Evolutionary conservation across 2,797 vertebrate species (phyloP), one percentile per base, ranked within the genome.

Genomic region (Peromyscus eremicus): DNA sequence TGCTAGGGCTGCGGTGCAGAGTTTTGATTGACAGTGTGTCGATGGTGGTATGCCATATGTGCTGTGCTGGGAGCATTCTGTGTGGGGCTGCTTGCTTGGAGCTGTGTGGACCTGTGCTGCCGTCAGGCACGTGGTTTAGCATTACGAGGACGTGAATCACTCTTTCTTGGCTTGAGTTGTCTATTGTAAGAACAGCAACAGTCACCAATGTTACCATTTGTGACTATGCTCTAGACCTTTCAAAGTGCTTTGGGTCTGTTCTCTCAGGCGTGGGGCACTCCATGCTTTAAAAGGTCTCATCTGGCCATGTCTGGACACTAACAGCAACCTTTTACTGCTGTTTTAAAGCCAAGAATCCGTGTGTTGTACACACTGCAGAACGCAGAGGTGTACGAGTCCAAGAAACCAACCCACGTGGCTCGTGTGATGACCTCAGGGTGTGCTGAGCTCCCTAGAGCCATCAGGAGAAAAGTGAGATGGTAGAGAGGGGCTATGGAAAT

Each of bases 271-370:
- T 70, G 37, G 43, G n/a, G 2, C 6, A 43, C 55, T 46, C 52
- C 60, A 3, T 14, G 62, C 34, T 92, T 52, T 84, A 32, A 27
- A n/a, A 80, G 81, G 80, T 81, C 75, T 94, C 43, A 37, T 40
- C 6, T 94, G 14, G 17, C 23, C 12, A 76, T n/a, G 19, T 86
- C 75, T 43, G 37, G 37, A 10, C 25, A 21, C 6, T 43, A 70
- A 40, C 4, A 73, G 75, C 52, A n/a, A 37, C 34, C 11, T 2
- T 76, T 55, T 6, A 76, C 3, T 64, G 46, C 40, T 60, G 3
- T 64, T 71, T 68, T 52, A 95, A 92, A 77, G 52, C 8, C 64
- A 94, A 83, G 43, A 82, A 77, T 89, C 21, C 34, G 25, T 64
- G 46, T 57, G 46, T 25, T 70, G 82, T 9, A 21, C 13, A 88